These are phyloP conservation scores for Phyllostomus discolor DNA, from an alignment of 2,113 vertebrate genomes.

Conservation along the genomic window DNA sequence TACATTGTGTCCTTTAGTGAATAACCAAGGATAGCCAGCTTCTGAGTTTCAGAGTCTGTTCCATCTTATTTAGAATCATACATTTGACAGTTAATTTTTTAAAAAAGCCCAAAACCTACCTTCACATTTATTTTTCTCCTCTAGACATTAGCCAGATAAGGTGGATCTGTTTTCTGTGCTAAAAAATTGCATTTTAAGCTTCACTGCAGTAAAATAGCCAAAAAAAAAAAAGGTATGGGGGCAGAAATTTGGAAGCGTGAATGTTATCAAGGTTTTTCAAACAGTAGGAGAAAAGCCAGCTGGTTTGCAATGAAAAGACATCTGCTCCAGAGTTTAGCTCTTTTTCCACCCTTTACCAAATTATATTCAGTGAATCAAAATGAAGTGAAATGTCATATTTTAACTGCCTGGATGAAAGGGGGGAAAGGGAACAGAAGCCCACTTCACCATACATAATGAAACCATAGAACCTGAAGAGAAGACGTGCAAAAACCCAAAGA, in stretches of 20 bases:
- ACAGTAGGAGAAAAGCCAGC: slow-evolving; percentile 33
- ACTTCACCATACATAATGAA: background rate
- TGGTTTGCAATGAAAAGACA: background rate
- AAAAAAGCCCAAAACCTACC: background rate
- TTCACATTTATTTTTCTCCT: slow-evolving; percentile 2
- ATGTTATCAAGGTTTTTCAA: slow-evolving; percentile 58
- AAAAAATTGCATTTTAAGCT: slow-evolving; percentile 41
- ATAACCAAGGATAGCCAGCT: background rate
- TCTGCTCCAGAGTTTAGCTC: background rate
- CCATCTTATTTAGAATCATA: background rate
- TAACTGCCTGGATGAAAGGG: background rate
- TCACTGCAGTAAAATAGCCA: background rate
- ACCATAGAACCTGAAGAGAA: background rate
- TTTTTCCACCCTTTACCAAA: background rate
- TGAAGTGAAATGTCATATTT: background rate
- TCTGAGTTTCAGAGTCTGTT: background rate
- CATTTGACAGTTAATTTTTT: background rate
- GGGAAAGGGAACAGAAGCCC: background rate
- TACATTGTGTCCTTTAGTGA: background rate
- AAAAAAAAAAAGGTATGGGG: background rate
- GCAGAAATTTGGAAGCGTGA: background rate
- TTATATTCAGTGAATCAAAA: slow-evolving; percentile 6
- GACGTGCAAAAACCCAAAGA: background rate
- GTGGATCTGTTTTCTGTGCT: background rate
- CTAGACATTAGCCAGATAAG: slow-evolving; percentile 2